Evolutionary conservation across 2,797 vertebrate genomes (phyloP), one percentile per base, ranked within the genome.

Genomic region (Sarcoramphus papa): DNA sequence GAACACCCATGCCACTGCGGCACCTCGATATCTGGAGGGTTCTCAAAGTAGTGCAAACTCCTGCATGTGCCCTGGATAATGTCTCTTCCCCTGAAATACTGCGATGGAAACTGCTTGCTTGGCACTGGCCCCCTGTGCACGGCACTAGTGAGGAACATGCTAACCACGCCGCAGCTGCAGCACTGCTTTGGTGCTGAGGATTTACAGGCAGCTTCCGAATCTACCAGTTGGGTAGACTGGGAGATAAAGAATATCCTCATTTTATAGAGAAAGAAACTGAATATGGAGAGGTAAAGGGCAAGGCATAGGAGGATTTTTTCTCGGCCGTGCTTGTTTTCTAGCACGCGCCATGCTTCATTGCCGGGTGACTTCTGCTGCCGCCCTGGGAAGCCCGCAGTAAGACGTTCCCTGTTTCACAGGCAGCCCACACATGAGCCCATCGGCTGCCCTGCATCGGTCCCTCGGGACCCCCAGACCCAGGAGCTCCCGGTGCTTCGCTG

Each of bases 391-490:
- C 20, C 28, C 5, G 3, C 30, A 20, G 30, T 5, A 7, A 9
- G 54, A 25, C 2, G 14, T 8, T 60, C 69, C 47, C 54, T 15
- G 54, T 54, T 35, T n/a, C 45, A 43, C 72, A 37, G 10, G n/a
- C 33, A 45, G 33, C 76, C 53, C 8, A 6, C 0, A 5, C 19
- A 3, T 2, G 3, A 24, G 69, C 50, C 50, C 25, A 10, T 33
- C 5, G 1, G 25, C 27, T 7, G 14, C 48, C 70, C 45, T 7
- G 5, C 21, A 1, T 6, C 2, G 10, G 5, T 41, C 70, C 33
- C 67, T 50, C 0, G 2, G 63, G 74, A 37, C 6, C 30, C 43
- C 62, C 70, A 40, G 56, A 7, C 19, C 15, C 0, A 0, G 62
- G 14, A 43, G 40, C 48, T 51, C 14, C 20, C 0, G 0, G 31